Evolutionary conservation across 2,113 vertebrate species (phyloP).

Genomic region (Brachypteracias leptosomus): DNA sequence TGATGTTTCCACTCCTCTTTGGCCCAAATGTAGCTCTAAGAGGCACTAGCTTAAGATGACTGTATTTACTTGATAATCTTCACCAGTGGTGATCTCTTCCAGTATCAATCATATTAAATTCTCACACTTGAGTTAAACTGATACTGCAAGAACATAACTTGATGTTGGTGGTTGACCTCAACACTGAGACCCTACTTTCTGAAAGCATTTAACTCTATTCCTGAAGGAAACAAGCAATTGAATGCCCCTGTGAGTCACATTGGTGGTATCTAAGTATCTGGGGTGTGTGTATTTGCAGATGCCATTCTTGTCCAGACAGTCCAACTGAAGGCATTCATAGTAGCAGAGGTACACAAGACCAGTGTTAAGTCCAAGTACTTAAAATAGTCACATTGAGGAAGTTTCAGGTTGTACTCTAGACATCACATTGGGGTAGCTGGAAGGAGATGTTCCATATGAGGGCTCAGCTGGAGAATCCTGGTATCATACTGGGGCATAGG

Average conservation of each 20-base stretch:
- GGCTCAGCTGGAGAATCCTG: background rate
- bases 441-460: background rate
- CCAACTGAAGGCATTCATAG: conserved; percentile 2
- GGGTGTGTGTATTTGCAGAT: conserved; percentile 16
- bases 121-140: background rate
- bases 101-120: background rate
- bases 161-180: background rate
- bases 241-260: conserved; percentile 1
- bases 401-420: background rate
- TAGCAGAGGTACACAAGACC: background rate
- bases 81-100: background rate
- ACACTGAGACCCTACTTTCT: background rate
- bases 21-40: background rate
- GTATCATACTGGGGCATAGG: background rate
- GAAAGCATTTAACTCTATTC: background rate
- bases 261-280: background rate
- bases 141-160: background rate
- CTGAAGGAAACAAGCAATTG: background rate
- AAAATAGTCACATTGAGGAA: background rate
- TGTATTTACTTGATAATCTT: background rate
- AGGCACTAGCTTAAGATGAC: background rate
- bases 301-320: background rate
- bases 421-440: background rate
- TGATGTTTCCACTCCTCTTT: background rate
- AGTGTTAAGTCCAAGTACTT: background rate